Evolutionary conservation across 2,797 vertebrate species (phyloP).

Genomic region (Galaxias olidus): DNA sequence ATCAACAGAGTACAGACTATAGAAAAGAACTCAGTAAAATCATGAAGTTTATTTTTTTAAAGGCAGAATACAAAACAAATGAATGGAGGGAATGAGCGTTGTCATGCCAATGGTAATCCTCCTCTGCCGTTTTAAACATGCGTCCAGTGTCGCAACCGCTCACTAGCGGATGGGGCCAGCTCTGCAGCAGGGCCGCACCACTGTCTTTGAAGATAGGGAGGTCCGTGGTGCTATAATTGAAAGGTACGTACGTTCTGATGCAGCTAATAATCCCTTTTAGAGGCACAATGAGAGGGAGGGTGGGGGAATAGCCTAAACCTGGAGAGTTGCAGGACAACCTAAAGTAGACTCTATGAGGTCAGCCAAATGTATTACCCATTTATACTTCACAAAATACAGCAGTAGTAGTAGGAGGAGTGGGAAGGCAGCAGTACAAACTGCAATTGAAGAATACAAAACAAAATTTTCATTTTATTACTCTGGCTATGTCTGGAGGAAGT

Average conservation of each 20-base stretch:
- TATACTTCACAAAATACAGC: too few species aligned
- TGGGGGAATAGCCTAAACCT: conserved; percentile 30
- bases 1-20: conserved; percentile 29
- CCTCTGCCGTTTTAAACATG: conserved; percentile 73
- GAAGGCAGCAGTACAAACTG: neutral
- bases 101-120: conserved; percentile 73
- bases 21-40: neutral
- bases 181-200: conserved; percentile 68
- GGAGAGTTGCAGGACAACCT: conserved; percentile 21
- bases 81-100: conserved; percentile 31
- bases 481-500: too few species aligned
- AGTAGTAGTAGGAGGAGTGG: too few species aligned
- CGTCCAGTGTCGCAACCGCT: conserved; percentile 70
- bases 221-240: conserved; percentile 44
- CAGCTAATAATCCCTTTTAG: conserved; percentile 72
- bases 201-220: conserved; percentile 78
- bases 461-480: too few species aligned
- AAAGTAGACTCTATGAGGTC: too few species aligned
- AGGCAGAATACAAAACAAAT: conserved; percentile 26
- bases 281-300: conserved; percentile 14
- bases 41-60: neutral
- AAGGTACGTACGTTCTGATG: conserved; percentile 64
- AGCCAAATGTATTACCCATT: too few species aligned
- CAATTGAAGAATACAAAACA: too few species aligned
- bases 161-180: conserved; percentile 71